A percentile compares a stretch with the other conserved stretches of the same genome.
These are phyloP conservation scores for Notodonta ziczac DNA, from an alignment of 2,888 invertebrate species.

Conservation along the genomic window DNA sequence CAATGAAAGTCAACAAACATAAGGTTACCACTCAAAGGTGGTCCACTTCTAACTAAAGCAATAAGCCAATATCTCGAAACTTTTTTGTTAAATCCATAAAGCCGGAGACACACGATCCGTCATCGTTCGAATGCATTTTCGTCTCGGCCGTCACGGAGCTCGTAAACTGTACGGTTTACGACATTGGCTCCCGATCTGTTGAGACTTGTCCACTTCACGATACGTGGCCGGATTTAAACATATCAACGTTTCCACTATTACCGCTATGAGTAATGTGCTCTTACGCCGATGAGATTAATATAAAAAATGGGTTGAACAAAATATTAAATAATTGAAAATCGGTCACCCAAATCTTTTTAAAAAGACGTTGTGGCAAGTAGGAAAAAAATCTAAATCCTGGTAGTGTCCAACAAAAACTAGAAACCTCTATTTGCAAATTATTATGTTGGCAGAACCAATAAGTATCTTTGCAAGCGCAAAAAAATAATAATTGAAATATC, in stretches of 20 bases:
- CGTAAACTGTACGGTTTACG: conserved; percentile 57
- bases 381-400: no score
- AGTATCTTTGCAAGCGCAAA: background rate
- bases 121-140: conserved; percentile 47
- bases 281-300: no score
- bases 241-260: conserved; percentile 39
- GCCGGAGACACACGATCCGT: conserved; percentile 49
- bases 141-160: conserved; percentile 50
- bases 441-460: no score
- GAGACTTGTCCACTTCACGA: conserved; percentile 39
- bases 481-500: conserved; percentile 28
- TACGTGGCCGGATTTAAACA: conserved; percentile 41
- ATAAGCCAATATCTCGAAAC: conserved; percentile 23
- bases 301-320: background rate
- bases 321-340: no score
- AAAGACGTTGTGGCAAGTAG: no score
- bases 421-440: no score
- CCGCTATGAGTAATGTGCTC: conserved; percentile 35
- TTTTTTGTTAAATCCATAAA: conserved; percentile 44
- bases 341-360: no score
- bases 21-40: conserved; percentile 30
- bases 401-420: no score
- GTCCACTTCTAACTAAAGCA: conserved; percentile 41
- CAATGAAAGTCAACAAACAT: conserved; percentile 9
- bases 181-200: conserved; percentile 51